These are phyloP conservation scores for Micromussa lordhowensis DNA, from an alignment of 92 coral and sea anemone species.

Conservation along the genomic window DNA sequence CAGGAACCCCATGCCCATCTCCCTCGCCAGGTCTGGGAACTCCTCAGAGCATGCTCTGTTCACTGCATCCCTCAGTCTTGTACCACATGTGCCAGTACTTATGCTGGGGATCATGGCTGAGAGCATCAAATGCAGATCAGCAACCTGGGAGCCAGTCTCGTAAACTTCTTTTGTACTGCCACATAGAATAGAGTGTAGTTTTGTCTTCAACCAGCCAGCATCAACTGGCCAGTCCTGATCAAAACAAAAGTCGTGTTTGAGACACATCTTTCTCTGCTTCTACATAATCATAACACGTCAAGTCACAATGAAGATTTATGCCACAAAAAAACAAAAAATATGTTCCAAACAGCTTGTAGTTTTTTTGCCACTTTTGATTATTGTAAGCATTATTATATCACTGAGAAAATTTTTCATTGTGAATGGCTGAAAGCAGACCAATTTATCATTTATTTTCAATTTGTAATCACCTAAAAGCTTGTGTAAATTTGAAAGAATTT, in stretches of 20 bases:
- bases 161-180: conserved; percentile 96
- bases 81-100: conserved; percentile 62
- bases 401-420: too few species aligned
- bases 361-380: too few species aligned
- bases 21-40: conserved; percentile 95
- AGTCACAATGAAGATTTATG: too few species aligned
- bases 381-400: too few species aligned
- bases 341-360: too few species aligned
- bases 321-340: too few species aligned
- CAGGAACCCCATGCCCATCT: conserved; percentile 93
- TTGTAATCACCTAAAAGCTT: too few species aligned
- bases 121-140: conserved; percentile 87
- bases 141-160: conserved; percentile 98
- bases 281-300: too few species aligned
- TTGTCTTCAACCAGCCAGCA: conserved; percentile 85
- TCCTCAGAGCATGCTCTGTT: conserved; percentile 69
- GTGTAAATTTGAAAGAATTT: too few species aligned
- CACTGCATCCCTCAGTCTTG: conserved; percentile 64
- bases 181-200: conserved; percentile 76
- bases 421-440: too few species aligned
- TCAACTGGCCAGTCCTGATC: conserved; percentile 98
- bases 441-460: too few species aligned
- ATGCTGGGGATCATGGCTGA: conserved; percentile 60
- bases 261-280: neutral
- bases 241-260: neutral